phyloP scores from a whole-genome alignment of 1,140 invertebrate genomes.

The Scaptomyza hsui region DNA sequence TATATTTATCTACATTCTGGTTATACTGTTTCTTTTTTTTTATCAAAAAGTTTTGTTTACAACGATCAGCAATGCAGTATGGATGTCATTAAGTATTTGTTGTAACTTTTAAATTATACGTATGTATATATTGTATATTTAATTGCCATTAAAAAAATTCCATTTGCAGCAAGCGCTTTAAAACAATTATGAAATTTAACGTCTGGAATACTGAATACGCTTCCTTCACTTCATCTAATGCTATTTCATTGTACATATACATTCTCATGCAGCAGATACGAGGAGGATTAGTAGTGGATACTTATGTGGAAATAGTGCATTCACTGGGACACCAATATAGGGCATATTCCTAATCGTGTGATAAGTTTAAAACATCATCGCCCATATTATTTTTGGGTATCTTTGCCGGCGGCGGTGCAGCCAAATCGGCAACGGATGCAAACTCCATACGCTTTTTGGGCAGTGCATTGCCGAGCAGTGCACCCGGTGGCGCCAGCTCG shows the following conservation, averaged over 20 bases:
- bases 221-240: slow-evolving; percentile 1
- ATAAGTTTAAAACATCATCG: slow-evolving; percentile 76
- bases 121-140: background rate
- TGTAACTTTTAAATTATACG: background rate
- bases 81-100: slow-evolving; percentile 19
- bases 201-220: slow-evolving; percentile 22
- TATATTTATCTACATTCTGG: slow-evolving; percentile 44
- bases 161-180: background rate
- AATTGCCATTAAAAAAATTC: slow-evolving; percentile 4
- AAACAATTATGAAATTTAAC: slow-evolving; percentile 9
- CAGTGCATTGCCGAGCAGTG: slow-evolving; percentile 51
- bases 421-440: slow-evolving; percentile 82
- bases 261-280: slow-evolving; percentile 6
- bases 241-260: slow-evolving; percentile 11
- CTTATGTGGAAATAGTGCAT: slow-evolving; percentile 61
- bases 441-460: slow-evolving; percentile 84
- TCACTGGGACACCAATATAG: slow-evolving; percentile 16
- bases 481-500: slow-evolving; percentile 65
- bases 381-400: slow-evolving; percentile 88
- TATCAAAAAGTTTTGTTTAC: slow-evolving; percentile 29
- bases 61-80: slow-evolving; percentile 38
- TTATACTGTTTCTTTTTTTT: slow-evolving; percentile 4
- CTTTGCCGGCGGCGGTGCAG: slow-evolving; percentile 79
- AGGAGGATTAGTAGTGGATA: slow-evolving; percentile 33
- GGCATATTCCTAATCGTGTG: slow-evolving; percentile 59